A percentile compares a stretch with the other conserved stretches of the same genome.
These are phyloP conservation scores for Hyperoplus immaculatus DNA, from an alignment of 2,797 vertebrate genomes.

Conservation along the genomic window DNA sequence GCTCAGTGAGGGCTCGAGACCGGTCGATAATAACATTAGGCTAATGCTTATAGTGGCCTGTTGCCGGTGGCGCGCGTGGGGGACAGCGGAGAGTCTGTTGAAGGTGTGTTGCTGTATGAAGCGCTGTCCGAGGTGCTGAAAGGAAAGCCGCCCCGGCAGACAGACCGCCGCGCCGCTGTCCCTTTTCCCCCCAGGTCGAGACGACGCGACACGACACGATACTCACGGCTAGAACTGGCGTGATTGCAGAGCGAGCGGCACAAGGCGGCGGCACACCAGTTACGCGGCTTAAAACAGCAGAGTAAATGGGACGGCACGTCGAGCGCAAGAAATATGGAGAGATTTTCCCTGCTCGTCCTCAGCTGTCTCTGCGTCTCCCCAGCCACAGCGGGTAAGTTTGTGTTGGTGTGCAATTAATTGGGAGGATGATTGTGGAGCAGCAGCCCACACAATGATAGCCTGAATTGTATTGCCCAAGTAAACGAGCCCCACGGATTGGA, in stretches of 20 bases:
- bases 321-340: constrained; percentile 82
- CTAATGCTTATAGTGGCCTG: background rate
- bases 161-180: constrained; percentile 5
- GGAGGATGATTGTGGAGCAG: constrained; percentile 15
- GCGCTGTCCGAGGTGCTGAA: constrained; percentile 67
- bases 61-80: constrained; percentile 9
- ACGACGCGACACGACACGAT: constrained; percentile 37
- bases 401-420: constrained; percentile 23
- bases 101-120: constrained; percentile 30
- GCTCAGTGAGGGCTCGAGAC: background rate
- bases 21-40: background rate
- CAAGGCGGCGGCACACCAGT: constrained; percentile 31
- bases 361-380: constrained; percentile 76
- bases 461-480: background rate
- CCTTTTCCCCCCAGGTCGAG: constrained; percentile 45
- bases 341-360: constrained; percentile 79
- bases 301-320: constrained; percentile 80
- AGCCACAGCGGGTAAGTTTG: constrained; percentile 84
- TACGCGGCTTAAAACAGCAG: constrained; percentile 53
- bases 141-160: constrained; percentile 1
- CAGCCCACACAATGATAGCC: background rate
- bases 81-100: constrained; percentile 21
- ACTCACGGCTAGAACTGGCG: constrained; percentile 55
- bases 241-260: constrained; percentile 66
- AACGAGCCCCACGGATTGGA: background rate